Percentiles rank a stretch among this genome's conserved stretches.
Conservation (phyloP, 1,140 invertebrate species). For the Diploscapter pachys region DNA sequence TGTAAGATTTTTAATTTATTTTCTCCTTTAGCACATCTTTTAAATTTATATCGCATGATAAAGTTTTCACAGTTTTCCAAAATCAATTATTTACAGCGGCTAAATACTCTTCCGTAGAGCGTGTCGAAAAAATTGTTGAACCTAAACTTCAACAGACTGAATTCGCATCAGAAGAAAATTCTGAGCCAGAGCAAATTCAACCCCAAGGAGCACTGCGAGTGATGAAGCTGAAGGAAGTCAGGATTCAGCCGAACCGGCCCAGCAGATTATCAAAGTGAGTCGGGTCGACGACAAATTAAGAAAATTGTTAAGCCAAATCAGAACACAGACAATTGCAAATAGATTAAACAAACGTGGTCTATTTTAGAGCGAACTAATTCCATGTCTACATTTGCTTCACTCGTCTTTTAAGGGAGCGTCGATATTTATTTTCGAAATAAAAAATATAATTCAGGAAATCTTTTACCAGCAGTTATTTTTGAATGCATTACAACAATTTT, state of each 20-base stretch:
- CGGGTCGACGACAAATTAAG: too few species aligned
- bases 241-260: too few species aligned
- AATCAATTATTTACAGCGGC: neutral
- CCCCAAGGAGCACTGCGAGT: too few species aligned
- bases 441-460: neutral
- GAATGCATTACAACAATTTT: neutral
- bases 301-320: too few species aligned
- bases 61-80: neutral
- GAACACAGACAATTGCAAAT: too few species aligned
- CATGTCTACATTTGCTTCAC: neutral
- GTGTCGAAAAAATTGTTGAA: slow-evolving; percentile 8
- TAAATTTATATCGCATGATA: neutral
- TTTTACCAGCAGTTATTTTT: slow-evolving; percentile 10
- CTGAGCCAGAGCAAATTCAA: too few species aligned
- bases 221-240: too few species aligned
- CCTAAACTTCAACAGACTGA: neutral
- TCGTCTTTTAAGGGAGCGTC: neutral
- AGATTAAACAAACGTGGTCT: too few species aligned
- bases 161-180: too few species aligned
- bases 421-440: too few species aligned
- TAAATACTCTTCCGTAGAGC: neutral
- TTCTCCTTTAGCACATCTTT: neutral
- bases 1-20: neutral
- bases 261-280: too few species aligned
- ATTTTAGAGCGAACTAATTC: neutral